These are phyloP conservation scores for Gnatocerus cornutus DNA, from an alignment of 2,888 invertebrate species.

Conservation along the genomic window DNA sequence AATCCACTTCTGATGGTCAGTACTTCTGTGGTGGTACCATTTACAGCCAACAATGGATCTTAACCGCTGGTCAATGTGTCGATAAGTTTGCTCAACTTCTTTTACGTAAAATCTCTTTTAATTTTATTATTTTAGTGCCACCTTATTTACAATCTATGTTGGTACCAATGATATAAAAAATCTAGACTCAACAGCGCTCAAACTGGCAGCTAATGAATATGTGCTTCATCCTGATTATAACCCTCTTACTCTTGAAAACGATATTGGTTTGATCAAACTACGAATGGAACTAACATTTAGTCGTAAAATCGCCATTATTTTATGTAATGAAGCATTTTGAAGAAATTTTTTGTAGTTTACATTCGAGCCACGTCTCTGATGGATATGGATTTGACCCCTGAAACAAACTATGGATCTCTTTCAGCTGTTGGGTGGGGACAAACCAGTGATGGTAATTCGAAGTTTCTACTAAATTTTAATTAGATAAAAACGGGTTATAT, in stretches of 20 bases:
- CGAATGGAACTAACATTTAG: background rate
- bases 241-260: background rate
- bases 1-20: too few relatives aligned
- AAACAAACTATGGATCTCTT: background rate
- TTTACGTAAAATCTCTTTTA: too few relatives aligned
- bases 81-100: background rate
- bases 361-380: too few relatives aligned
- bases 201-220: background rate
- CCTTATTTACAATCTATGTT: slow-evolving; percentile 1
- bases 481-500: background rate
- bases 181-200: background rate
- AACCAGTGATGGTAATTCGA: slow-evolving; percentile 25
- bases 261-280: background rate
- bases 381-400: background rate
- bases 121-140: slow-evolving; percentile 11
- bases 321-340: too few relatives aligned
- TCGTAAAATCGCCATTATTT: too few relatives aligned
- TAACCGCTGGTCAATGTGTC: slow-evolving; percentile 30
- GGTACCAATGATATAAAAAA: background rate
- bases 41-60: background rate
- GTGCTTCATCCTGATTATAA: background rate
- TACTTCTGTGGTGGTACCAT: background rate
- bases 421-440: slow-evolving; percentile 29
- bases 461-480: background rate
- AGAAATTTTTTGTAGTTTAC: too few relatives aligned